Percentiles rank a stretch among this genome's conserved stretches.
These are phyloP conservation scores for Ophion ventricosus DNA, from an alignment of 2,888 invertebrate species.

Conservation along the genomic window DNA sequence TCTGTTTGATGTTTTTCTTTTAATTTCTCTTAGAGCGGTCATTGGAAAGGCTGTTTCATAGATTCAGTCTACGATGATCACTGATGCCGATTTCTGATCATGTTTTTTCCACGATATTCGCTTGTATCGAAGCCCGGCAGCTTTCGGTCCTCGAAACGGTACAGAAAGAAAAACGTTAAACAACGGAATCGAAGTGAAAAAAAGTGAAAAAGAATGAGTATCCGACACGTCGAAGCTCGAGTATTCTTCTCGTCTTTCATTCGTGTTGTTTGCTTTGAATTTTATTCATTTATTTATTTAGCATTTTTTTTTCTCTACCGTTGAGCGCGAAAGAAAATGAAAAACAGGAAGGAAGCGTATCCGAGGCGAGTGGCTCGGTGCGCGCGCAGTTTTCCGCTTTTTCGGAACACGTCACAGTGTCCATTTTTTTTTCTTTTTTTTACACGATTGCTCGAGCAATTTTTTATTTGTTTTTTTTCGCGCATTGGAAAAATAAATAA, in stretches of 20 bases:
- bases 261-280: slow-evolving; percentile 20
- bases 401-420: slow-evolving; percentile 11
- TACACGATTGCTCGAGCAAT: not conserved
- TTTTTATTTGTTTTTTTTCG: not conserved
- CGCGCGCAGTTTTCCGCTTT: slow-evolving; percentile 71
- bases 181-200: not conserved
- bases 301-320: slow-evolving; percentile 49
- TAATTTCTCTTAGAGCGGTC: not conserved
- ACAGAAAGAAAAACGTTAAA: slow-evolving; percentile 36
- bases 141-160: slow-evolving; percentile 58
- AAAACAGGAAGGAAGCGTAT: slow-evolving; percentile 36
- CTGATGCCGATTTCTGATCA: slow-evolving; percentile 58
- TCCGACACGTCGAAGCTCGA: not conserved
- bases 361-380: slow-evolving; percentile 81
- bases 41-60: slow-evolving; percentile 7
- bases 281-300: not conserved
- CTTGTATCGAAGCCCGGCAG: slow-evolving; percentile 57
- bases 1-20: not conserved
- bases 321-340: slow-evolving; percentile 43
- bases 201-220: not conserved
- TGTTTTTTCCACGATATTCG: slow-evolving; percentile 52
- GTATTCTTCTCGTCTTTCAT: not conserved
- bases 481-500: not conserved
- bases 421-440: slow-evolving; percentile 16
- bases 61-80: slow-evolving; percentile 51